Conservation (phyloP, 2,797 vertebrate genomes). For the Neosilurus mollespiculum region DNA sequence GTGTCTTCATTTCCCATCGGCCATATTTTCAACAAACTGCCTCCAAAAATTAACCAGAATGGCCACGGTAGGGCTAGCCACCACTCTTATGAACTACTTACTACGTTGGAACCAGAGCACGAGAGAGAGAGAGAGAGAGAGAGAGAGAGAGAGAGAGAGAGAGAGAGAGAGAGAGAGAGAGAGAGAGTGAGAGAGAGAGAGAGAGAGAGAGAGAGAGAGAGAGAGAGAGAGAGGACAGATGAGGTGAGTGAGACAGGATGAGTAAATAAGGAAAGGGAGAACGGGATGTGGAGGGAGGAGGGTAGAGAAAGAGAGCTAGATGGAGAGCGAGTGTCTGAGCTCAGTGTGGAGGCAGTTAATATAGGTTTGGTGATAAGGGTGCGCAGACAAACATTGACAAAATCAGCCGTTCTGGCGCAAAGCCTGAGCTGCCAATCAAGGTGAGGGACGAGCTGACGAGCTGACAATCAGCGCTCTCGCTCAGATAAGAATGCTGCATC, state of each 20-base stretch:
- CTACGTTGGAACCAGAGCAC: too few species aligned
- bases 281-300: neutral
- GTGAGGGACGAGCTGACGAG: constrained; percentile 74
- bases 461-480: constrained; percentile 77
- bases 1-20: too few species aligned
- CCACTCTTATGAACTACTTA: too few species aligned
- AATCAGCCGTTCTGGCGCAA: constrained; percentile 78
- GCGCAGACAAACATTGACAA: constrained; percentile 80
- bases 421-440: constrained; percentile 76
- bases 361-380: constrained; percentile 79
- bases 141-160: too few species aligned
- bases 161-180: neutral
- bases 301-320: constrained; percentile 62
- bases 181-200: constrained; percentile 30
- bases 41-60: too few species aligned
- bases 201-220: constrained; percentile 3
- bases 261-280: constrained; percentile 26
- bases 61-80: too few species aligned
- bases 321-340: constrained; percentile 75
- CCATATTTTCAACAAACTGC: too few species aligned
- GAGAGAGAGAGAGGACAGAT: neutral
- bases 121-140: neutral
- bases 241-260: constrained; percentile 44
- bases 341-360: constrained; percentile 79
- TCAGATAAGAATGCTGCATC: constrained; percentile 71